Base-by-base conservation (phyloP, 2,797 vertebrate species). In the Chloroceryle amazona region DNA sequence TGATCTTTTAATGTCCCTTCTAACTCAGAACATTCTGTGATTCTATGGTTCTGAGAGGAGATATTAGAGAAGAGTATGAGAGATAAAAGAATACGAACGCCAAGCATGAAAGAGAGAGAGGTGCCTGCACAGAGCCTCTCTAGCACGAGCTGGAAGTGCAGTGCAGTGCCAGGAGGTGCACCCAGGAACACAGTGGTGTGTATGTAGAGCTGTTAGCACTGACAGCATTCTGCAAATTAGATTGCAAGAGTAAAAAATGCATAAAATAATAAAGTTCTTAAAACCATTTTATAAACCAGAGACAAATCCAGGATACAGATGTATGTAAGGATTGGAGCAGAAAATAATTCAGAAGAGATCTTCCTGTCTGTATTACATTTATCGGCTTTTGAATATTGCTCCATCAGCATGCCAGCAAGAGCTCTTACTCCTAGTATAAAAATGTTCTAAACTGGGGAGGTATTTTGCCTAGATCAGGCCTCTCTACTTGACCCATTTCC, bases 301-400 rank as follows among this genome's bases (percentile, higher is more conserved):
- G 35, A 35, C 37, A 92, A 95, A 84, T 70, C 73, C 42, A 35
- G 70, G 85, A 62, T 75, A 93, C 79, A 94, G 19, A 62, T 39
- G 11, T 37, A 44, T 11, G n/a, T 60, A 66, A 90, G 73, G 39
- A 35, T 0, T 37, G 39, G 41, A 93, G 35, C 0, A 0, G 47
- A 90, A 94, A 94, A 47, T 39, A 84, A 68, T 91, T 72, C 62
- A 66, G 65, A 61, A 71, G 65, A 83, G 28, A 90, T 89, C 88
- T 93, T 75, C 51, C 18, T 49, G 62, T 68, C 79, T 75, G 42
- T 31, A 41, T 78, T 90, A 54, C 23, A 68, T 28, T 90, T 76
- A 33, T 58, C 54, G 93, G 4, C 13, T 58, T 81, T 54, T 66
- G 42, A 68, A 31, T 31, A 79, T 22, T 13, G 18, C 33, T 90